phyloP scores from a whole-genome alignment of 2,797 vertebrate genomes.

The Eidolon dupreanum region DNA sequence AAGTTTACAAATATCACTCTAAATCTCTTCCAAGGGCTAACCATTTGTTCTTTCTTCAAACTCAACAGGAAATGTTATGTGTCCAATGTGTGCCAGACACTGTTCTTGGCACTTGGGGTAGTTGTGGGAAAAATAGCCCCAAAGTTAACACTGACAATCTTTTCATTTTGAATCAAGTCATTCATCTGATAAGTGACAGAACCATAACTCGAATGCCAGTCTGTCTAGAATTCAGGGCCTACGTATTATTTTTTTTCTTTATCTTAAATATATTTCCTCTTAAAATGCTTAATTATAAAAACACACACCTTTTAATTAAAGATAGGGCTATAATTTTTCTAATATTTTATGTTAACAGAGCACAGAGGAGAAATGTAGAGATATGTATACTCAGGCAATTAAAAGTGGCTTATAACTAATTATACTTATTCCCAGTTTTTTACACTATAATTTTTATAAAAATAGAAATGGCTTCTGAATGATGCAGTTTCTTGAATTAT shows the following conservation, averaged over 20 bases:
- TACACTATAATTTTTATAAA: neutral
- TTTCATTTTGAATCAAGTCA: neutral
- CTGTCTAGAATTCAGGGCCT: neutral
- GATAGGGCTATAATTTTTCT: neutral
- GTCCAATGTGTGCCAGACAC: fast-evolving
- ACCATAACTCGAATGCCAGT: neutral
- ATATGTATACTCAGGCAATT: fast-evolving
- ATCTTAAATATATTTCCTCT: neutral
- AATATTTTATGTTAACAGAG: neutral
- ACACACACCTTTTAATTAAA: neutral
- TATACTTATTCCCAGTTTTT: neutral
- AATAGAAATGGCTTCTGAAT: constrained; percentile 45
- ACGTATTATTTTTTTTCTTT: neutral
- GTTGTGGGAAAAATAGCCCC: fast-evolving
- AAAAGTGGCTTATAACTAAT: neutral
- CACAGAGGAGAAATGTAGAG: neutral
- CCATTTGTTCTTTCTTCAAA: neutral
- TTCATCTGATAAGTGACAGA: neutral
- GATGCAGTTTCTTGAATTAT: constrained; percentile 43
- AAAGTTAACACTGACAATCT: neutral
- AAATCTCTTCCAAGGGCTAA: neutral
- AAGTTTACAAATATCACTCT: neutral
- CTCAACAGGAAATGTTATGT: neutral
- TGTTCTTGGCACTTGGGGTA: neutral
- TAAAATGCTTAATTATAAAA: neutral